Conservation (phyloP, 2,797 vertebrate genomes). For the Coccyzus lansbergi region DNA sequence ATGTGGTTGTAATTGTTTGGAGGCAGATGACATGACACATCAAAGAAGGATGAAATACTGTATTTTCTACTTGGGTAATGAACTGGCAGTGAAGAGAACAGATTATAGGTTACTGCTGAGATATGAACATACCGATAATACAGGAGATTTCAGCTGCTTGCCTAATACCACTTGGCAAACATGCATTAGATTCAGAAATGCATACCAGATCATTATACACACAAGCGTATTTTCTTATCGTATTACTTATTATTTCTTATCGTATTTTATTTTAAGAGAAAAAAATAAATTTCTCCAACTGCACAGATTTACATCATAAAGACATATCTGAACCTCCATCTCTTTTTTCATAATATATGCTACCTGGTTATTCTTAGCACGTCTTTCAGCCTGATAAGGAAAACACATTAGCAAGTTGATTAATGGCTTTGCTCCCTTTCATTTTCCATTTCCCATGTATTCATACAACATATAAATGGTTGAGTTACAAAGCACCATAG, state of each 20-base stretch:
- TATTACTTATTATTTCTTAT: not conserved
- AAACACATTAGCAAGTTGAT: slow-evolving; percentile 41
- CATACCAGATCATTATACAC: not conserved
- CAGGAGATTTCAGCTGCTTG: not conserved
- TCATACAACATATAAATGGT: not conserved
- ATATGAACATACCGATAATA: not conserved
- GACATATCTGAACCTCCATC: not conserved
- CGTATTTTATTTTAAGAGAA: not conserved
- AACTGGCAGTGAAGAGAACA: not conserved
- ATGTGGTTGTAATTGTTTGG: not conserved
- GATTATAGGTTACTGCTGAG: not conserved
- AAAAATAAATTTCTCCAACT: not conserved
- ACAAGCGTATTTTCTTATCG: not conserved
- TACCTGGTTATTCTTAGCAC: slow-evolving; percentile 9
- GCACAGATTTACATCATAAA: not conserved
- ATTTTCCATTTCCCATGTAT: not conserved
- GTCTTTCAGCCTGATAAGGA: slow-evolving; percentile 22
- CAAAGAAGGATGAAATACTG: not conserved
- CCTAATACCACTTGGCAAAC: not conserved
- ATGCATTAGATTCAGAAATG: not conserved
- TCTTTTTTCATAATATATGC: slow-evolving; percentile 11
- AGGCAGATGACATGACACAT: not conserved
- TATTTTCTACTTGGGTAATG: not conserved
- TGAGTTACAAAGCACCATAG: not conserved
- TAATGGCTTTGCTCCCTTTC: not conserved